These are phyloP conservation scores for Parauchenoglanis punctatus DNA, from an alignment of 2,797 vertebrate genomes.

Conservation along the genomic window DNA sequence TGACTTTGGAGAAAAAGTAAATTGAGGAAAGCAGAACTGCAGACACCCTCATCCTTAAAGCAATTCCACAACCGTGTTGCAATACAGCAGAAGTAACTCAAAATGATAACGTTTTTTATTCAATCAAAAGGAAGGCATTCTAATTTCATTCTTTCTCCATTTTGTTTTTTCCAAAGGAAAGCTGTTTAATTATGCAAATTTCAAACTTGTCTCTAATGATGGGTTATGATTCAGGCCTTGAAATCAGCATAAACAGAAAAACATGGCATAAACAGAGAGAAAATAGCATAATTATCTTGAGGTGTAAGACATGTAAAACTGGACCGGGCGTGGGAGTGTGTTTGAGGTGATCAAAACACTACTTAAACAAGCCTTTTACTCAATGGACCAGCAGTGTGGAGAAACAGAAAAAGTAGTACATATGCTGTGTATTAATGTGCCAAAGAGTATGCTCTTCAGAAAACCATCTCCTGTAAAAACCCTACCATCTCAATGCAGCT, in stretches of 20 bases:
- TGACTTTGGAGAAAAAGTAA: not conserved
- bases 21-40: conserved; percentile 36
- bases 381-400: conserved; percentile 45
- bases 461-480: conserved; percentile 31
- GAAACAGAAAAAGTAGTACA: conserved; percentile 36
- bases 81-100: conserved; percentile 25
- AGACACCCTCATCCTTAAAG: conserved; percentile 21
- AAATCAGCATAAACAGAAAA: conserved; percentile 42
- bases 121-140: conserved; percentile 56
- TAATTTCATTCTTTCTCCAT: not conserved
- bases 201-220: conserved; percentile 47
- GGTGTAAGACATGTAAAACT: conserved; percentile 53
- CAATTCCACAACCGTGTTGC: conserved; percentile 15
- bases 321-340: not conserved
- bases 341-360: conserved; percentile 38
- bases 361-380: conserved; percentile 56
- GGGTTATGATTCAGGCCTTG: conserved; percentile 54
- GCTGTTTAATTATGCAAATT: conserved; percentile 47
- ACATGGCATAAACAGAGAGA: conserved; percentile 37
- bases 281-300: conserved; percentile 57
- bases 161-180: conserved; percentile 27
- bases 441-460: conserved; percentile 43
- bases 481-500: conserved; percentile 6
- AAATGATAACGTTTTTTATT: not conserved
- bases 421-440: conserved; percentile 38